phyloP scores from a whole-genome alignment of 2,113 vertebrate genomes.

The Neodon shergylaensis region DNA sequence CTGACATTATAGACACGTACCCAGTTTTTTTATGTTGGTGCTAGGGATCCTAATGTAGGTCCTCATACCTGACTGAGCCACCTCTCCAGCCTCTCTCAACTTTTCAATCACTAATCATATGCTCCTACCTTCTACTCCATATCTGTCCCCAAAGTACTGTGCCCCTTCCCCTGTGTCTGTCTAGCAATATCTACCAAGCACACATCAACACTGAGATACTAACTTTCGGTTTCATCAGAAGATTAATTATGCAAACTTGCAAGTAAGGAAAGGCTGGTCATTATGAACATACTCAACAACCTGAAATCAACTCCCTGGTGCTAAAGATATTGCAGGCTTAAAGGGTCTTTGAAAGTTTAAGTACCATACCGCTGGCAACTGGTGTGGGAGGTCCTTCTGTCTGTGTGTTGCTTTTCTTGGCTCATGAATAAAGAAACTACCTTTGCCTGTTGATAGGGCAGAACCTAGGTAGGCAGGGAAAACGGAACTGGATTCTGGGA shows the following conservation, averaged over 20 bases:
- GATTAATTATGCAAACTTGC: not conserved
- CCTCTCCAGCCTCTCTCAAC: not conserved
- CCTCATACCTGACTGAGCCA: not conserved
- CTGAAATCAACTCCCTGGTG: not conserved
- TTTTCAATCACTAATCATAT: not conserved
- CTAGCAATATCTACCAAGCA: not conserved
- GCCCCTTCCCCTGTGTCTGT: not conserved
- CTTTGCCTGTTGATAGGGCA: too few species aligned
- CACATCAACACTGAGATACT: not conserved
- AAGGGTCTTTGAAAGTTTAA: constrained; percentile 12
- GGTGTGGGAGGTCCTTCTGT: too few species aligned
- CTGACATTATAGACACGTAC: too few species aligned
- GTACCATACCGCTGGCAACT: not conserved
- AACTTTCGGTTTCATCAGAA: not conserved
- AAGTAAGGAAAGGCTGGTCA: not conserved
- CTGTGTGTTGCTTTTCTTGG: too few species aligned
- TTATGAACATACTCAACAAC: not conserved
- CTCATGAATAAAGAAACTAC: too few species aligned
- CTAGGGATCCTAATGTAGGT: not conserved
- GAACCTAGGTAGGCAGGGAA: too few species aligned
- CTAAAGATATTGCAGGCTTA: not conserved
- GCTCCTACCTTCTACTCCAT: not conserved
- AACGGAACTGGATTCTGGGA: too few species aligned
- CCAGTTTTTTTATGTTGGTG: not conserved
- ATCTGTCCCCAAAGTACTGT: not conserved